Conservation (phyloP, 2,113 vertebrate species). For the Megaleporinus macrocephalus region DNA sequence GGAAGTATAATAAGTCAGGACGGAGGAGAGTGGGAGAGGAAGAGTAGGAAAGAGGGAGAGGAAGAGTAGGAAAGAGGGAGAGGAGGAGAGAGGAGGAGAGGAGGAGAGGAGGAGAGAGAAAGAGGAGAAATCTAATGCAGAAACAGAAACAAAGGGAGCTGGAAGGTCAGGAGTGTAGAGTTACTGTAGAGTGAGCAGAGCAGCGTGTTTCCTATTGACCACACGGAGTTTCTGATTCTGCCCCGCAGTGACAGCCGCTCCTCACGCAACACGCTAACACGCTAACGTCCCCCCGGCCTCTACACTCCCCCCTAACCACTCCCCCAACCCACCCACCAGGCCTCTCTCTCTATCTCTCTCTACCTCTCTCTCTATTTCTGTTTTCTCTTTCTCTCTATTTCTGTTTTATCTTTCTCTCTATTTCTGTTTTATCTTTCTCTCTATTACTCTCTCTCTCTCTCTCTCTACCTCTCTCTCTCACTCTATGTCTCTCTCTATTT, state of each 20-base stretch:
- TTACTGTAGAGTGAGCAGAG: conserved; percentile 73
- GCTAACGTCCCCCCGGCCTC: conserved; percentile 21
- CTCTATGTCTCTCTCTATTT: too few species aligned
- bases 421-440: conserved; percentile 67
- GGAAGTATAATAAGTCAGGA: conserved; percentile 62
- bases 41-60: background rate
- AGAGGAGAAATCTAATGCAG: conserved; percentile 70
- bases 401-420: background rate
- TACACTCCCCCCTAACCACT: conserved; percentile 60
- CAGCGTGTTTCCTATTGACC: conserved; percentile 80
- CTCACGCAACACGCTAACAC: conserved; percentile 56
- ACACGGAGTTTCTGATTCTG: conserved; percentile 74
- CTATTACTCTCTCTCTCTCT: too few species aligned
- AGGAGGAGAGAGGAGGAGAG: conserved; percentile 61
- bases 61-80: conserved; percentile 50
- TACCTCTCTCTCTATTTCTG: too few species aligned
- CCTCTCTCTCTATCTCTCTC: conserved; percentile 60
- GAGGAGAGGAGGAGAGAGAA: conserved; percentile 52
- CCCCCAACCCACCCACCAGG: conserved; percentile 69
- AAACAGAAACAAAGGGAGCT: conserved; percentile 71
- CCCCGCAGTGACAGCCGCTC: conserved; percentile 70
- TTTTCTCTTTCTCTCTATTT: too few species aligned
- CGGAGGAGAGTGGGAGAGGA: conserved; percentile 2
- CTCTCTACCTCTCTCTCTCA: too few species aligned
- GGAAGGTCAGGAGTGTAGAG: conserved; percentile 76